phyloP scores from a whole-genome alignment of 2,113 vertebrate species.

The Ornithorhynchus anatinus region DNA sequence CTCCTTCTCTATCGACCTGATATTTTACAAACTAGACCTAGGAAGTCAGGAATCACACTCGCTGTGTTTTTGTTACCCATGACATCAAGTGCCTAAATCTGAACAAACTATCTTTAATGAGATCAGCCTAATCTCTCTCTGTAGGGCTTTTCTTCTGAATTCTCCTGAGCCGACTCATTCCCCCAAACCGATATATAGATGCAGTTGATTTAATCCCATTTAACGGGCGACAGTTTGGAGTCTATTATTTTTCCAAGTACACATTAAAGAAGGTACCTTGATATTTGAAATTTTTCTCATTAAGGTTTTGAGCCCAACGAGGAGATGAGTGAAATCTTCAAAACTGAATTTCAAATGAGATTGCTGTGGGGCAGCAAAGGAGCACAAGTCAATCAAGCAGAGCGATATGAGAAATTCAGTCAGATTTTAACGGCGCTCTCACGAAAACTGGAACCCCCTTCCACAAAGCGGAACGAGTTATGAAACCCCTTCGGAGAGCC shows the following conservation, averaged over 20 bases:
- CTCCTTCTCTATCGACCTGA: too few relatives aligned
- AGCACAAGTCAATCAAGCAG: constrained; percentile 88
- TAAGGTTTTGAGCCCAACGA: constrained; percentile 90
- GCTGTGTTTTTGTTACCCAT: too few relatives aligned
- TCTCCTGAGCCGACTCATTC: too few relatives aligned
- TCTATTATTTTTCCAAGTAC: background rate
- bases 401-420: constrained; percentile 91
- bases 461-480: constrained; percentile 77
- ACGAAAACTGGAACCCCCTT: constrained; percentile 88
- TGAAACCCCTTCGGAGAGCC: constrained; percentile 56
- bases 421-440: constrained; percentile 95
- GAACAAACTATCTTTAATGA: too few relatives aligned
- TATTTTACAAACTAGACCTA: too few relatives aligned
- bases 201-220: constrained; percentile 1
- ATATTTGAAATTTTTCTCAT: constrained; percentile 31
- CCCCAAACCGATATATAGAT: too few relatives aligned
- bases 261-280: background rate
- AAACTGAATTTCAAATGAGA: constrained; percentile 95
- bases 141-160: too few relatives aligned
- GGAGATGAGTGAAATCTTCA: constrained; percentile 90
- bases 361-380: constrained; percentile 97
- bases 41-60: too few relatives aligned
- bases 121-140: too few relatives aligned
- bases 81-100: too few relatives aligned
- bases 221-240: background rate